Evolutionary conservation across 2,797 vertebrate species (phyloP), one percentile per base, ranked within the genome.

Genomic region (Eremophila alpestris): DNA sequence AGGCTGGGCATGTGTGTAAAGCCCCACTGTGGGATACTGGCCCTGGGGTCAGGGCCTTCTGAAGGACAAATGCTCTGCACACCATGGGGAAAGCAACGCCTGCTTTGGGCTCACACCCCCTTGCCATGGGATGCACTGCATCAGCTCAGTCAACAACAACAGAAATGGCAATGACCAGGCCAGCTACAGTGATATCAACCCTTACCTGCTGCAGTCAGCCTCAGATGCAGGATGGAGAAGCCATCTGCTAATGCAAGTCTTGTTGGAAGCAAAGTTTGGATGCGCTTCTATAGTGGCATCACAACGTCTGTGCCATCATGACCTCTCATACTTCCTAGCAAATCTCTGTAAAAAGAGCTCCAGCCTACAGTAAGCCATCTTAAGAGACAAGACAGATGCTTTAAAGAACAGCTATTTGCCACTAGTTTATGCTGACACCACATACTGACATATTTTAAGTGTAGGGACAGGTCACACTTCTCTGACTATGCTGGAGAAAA

Each of bases 41-140:
- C 18, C 27, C 38, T 30, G 36, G 15, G 18, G 13, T 10, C 34
- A 15, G 45, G 60, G 16, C 15, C 45, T 23, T 36, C n/a, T 27
- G 38, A 26, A 71, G 51, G 13, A 40, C 22, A 24, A 21, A 55
- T 17, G 58, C 4, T 30, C 5, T 49, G 24, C n/a, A 19, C 36
- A 7, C 19, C 1, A 0, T 3, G 11, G 13, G 30, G 59, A 73
- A 54, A 69, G 4, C 10, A 60, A 8, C 0, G 0, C 26, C 32
- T 48, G 29, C 76, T 54, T 43, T 65, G n/a, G 46, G 18, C 11
- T 83, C 4, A 1, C 0, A 1, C 34, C 38, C 11, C 46, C 19
- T 60, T 34, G 21, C 41, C 10, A 1, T 10, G 41, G 54, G 32
- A 45, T 30, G 34, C 27, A 40, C 24, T 16, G 48, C 32, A 32